phyloP scores from a whole-genome alignment of 2,797 vertebrate species.

The Eulemur mongoz region DNA sequence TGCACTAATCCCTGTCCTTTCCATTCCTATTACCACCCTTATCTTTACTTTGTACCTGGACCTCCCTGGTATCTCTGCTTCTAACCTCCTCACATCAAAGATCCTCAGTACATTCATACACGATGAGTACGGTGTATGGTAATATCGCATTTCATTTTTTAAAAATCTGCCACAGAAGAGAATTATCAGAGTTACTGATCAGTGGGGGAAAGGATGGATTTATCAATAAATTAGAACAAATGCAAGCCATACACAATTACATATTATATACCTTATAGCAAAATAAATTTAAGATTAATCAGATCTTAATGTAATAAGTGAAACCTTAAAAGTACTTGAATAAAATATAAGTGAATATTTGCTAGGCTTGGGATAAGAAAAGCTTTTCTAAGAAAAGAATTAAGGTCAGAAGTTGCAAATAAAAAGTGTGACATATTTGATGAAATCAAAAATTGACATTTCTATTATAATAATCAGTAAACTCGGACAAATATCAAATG shows the following conservation, averaged over 20 bases:
- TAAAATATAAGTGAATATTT: conserved; percentile 23
- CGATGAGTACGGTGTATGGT: not conserved
- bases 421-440: not conserved
- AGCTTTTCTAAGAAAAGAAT: not conserved
- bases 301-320: not conserved
- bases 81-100: not conserved
- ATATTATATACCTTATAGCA: not conserved
- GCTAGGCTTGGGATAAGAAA: not conserved
- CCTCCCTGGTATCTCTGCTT: not conserved
- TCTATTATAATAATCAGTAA: not conserved
- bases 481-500: not conserved
- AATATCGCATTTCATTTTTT: not conserved
- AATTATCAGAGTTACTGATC: not conserved
- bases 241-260: not conserved
- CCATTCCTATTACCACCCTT: not conserved
- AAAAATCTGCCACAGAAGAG: not conserved
- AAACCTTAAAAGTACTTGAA: conserved; percentile 4
- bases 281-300: conserved; percentile 25
- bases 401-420: conserved; percentile 26
- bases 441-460: conserved; percentile 5
- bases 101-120: not conserved
- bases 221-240: not conserved
- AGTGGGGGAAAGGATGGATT: not conserved
- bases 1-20: not conserved
- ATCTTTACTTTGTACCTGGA: not conserved